Percentiles rank a stretch among this genome's conserved stretches.
phyloP scores from a whole-genome alignment of 2,888 invertebrate species.

The Lycocerus yunnanus region DNA sequence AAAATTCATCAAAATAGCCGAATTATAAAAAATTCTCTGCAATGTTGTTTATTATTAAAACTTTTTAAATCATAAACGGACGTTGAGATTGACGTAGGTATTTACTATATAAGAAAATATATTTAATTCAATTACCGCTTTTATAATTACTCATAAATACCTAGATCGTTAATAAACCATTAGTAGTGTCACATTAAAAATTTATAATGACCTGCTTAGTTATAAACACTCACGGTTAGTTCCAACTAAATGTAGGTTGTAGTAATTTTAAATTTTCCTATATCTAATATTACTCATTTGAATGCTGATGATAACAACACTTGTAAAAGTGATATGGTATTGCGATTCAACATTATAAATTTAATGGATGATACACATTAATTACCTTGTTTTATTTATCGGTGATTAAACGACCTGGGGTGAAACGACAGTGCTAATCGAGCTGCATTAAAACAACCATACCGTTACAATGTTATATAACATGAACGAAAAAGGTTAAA shows the following conservation, averaged over 20 bases:
- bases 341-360: not conserved
- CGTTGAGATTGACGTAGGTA: not conserved
- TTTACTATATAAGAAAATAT: not conserved
- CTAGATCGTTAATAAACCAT: not conserved
- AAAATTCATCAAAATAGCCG: too few species aligned
- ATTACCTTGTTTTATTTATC: not conserved
- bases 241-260: not conserved
- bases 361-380: not conserved
- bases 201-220: not conserved
- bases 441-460: not conserved
- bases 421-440: not conserved
- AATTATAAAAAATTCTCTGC: too few species aligned
- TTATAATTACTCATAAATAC: not conserved
- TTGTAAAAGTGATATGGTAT: not conserved
- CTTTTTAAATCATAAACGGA: too few species aligned
- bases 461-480: not conserved
- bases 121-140: not conserved
- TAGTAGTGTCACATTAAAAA: not conserved
- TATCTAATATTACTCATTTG: not conserved
- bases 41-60: too few species aligned
- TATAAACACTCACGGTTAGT: not conserved
- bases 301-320: not conserved
- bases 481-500: not conserved
- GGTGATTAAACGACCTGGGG: not conserved
- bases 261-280: not conserved